These are phyloP conservation scores for Gallinago stenura DNA, from an alignment of 2,797 vertebrate species.

Conservation along the genomic window DNA sequence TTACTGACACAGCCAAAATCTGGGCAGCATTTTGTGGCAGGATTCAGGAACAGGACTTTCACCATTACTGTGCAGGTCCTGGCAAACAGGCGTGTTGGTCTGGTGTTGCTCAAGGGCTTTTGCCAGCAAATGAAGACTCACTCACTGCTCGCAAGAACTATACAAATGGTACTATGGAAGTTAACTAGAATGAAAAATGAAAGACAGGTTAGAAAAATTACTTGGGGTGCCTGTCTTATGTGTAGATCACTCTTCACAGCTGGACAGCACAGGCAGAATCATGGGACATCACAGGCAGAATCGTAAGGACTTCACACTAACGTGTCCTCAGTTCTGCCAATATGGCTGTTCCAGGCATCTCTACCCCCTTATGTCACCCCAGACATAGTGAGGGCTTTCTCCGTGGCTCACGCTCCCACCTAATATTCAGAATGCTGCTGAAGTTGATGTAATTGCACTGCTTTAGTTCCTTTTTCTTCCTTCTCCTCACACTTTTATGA, in stretches of 20 bases:
- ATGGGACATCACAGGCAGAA: background rate
- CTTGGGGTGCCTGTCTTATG: background rate
- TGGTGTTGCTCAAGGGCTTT: background rate
- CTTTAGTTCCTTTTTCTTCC: constrained; percentile 19
- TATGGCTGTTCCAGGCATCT: background rate
- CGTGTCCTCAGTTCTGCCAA: background rate
- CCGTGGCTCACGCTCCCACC: background rate
- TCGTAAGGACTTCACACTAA: background rate
- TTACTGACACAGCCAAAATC: background rate
- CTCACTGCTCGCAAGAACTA: fast-evolving
- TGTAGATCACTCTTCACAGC: background rate
- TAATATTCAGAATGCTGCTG: background rate
- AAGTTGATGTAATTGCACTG: background rate
- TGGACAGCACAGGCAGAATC: background rate
- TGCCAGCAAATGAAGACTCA: background rate
- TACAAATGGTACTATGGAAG: background rate
- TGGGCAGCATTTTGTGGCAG: background rate
- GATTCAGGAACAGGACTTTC: background rate
- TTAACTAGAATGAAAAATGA: background rate
- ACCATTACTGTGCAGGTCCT: background rate
- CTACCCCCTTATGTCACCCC: background rate
- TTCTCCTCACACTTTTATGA: constrained; percentile 6
- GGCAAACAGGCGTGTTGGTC: background rate
- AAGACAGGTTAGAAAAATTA: background rate
- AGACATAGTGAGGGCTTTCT: background rate